phyloP scores from a whole-genome alignment of 2,797 vertebrate species.

The Acomys russatus region DNA sequence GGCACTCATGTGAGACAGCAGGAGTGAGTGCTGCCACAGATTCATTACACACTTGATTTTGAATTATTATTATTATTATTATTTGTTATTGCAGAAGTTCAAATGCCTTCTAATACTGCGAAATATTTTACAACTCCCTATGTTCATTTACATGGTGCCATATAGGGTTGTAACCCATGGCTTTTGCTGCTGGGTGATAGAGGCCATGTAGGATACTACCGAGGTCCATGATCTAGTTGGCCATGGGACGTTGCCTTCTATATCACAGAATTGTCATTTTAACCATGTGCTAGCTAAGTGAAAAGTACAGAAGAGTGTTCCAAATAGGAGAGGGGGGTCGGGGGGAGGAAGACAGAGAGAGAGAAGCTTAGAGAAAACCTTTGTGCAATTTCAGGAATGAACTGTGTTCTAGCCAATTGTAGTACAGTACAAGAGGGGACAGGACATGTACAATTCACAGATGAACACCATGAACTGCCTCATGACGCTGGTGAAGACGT shows the following conservation, averaged over 20 bases:
- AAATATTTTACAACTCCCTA: not conserved
- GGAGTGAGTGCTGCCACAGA: not conserved
- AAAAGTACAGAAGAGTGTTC: not conserved
- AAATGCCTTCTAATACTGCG: not conserved
- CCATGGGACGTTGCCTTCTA: not conserved
- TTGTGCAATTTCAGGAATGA: not conserved
- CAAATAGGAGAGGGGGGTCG: not conserved
- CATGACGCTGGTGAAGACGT: not conserved
- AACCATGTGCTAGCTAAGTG: not conserved
- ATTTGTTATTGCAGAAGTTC: not conserved
- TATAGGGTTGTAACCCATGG: not conserved
- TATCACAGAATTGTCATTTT: not conserved
- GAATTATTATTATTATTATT: not conserved
- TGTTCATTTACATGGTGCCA: not conserved
- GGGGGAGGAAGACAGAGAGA: too few species aligned
- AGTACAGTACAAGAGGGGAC: not conserved
- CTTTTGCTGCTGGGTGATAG: not conserved
- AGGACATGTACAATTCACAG: not conserved
- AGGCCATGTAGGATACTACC: not conserved
- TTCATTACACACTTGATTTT: not conserved
- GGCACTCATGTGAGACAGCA: not conserved
- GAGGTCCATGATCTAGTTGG: not conserved
- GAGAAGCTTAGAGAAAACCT: not conserved
- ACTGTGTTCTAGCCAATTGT: not conserved
- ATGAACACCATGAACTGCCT: not conserved